Evolutionary conservation across 2,797 vertebrate genomes (phyloP).

Genomic region (Myotis planiceps): DNA sequence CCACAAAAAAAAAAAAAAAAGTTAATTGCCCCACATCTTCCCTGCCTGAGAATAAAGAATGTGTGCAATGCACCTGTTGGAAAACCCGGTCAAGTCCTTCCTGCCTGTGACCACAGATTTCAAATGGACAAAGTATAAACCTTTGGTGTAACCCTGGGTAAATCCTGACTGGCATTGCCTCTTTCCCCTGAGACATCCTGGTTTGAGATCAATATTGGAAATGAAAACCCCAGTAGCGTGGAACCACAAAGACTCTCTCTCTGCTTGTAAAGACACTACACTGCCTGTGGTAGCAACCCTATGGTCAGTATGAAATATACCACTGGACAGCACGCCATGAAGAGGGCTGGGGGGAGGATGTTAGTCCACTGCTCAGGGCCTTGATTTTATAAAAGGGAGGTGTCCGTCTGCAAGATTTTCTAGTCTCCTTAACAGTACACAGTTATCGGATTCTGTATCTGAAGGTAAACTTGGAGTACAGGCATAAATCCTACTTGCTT

Average conservation of each 20-base stretch:
- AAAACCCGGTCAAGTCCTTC: conserved; percentile 16
- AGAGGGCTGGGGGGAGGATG: not conserved
- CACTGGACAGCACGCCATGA: not conserved
- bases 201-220: not conserved
- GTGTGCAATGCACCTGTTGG: not conserved
- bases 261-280: not conserved
- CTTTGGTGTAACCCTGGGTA: not conserved
- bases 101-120: not conserved
- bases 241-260: not conserved
- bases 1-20: not conserved
- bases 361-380: not conserved
- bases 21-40: conserved; percentile 23
- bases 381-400: not conserved
- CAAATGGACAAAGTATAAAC: not conserved
- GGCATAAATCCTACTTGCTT: not conserved
- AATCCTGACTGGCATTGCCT: not conserved
- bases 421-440: not conserved
- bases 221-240: not conserved
- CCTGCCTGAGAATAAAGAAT: conserved; percentile 39
- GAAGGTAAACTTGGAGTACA: not conserved
- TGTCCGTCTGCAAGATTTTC: not conserved
- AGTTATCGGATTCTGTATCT: not conserved
- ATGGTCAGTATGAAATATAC: not conserved
- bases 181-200: not conserved
- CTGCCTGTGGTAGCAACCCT: not conserved